Conservation (phyloP, 2,113 vertebrate species). For the Aldabrachelys gigantea region DNA sequence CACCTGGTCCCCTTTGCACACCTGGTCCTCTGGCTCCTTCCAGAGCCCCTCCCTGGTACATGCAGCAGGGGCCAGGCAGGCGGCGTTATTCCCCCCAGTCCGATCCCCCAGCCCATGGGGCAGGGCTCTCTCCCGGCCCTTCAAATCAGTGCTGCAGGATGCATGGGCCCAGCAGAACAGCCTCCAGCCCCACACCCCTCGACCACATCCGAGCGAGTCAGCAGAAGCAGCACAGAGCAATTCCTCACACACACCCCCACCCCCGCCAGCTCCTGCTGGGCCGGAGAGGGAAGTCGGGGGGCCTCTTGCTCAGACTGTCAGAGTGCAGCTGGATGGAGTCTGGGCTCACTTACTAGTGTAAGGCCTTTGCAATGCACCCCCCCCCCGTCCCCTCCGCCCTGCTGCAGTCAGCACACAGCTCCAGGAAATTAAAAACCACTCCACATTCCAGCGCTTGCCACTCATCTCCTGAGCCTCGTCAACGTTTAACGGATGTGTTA, state of each 20-base stretch:
- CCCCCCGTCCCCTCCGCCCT: no score
- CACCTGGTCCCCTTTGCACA: neutral
- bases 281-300: neutral
- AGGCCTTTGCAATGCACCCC: neutral
- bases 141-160: neutral
- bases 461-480: no score
- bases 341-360: neutral
- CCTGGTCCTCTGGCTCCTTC: no score
- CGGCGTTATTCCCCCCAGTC: no score
- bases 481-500: no score
- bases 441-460: neutral
- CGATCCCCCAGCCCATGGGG: no score
- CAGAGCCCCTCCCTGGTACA: no score
- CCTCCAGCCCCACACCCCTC: no score
- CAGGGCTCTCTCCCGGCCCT: neutral
- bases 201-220: neutral
- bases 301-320: neutral
- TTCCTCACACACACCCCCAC: neutral
- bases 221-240: neutral
- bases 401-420: neutral
- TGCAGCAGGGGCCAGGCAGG: no score
- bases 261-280: no score
- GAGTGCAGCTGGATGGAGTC: neutral
- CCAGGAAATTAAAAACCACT: neutral
- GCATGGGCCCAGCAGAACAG: no score